Conservation (phyloP, 2,888 invertebrate species). For the Drosophila lacicola region DNA sequence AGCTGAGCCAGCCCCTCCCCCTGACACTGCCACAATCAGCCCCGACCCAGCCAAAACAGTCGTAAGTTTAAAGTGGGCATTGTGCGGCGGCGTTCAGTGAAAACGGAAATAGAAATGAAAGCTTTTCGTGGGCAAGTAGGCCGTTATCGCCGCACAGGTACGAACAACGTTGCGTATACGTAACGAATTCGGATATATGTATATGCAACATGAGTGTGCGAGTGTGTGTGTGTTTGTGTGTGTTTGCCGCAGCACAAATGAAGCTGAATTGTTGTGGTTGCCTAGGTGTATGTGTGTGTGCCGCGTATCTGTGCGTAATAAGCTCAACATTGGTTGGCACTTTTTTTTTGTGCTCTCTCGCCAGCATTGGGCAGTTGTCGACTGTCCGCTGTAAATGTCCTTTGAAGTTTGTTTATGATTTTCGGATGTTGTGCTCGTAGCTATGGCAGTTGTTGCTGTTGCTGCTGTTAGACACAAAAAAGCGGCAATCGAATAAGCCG, state of each 20-base stretch:
- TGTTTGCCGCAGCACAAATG: constrained; percentile 64
- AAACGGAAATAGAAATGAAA: constrained; percentile 74
- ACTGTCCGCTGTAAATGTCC: constrained; percentile 62
- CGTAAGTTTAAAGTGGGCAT: constrained; percentile 69
- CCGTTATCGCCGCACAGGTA: constrained; percentile 49
- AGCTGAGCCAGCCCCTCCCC: constrained; percentile 6
- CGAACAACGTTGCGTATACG: constrained; percentile 53
- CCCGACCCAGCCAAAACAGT: constrained; percentile 14
- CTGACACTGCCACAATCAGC: background rate
- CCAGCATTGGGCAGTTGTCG: constrained; percentile 49
- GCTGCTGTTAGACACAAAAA: constrained; percentile 21
- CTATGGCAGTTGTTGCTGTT: constrained; percentile 47
- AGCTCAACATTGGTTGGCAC: constrained; percentile 56
- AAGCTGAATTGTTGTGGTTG: constrained; percentile 75
- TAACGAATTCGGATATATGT: constrained; percentile 31
- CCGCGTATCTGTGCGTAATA: constrained; percentile 64
- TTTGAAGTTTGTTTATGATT: constrained; percentile 83
- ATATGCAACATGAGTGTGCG: background rate
- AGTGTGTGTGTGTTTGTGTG: constrained; percentile 9
- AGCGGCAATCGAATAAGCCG: constrained; percentile 60
- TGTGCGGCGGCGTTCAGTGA: constrained; percentile 56
- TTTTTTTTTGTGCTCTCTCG: constrained; percentile 5
- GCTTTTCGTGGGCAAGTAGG: constrained; percentile 51
- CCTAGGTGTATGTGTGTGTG: constrained; percentile 26
- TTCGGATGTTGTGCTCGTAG: constrained; percentile 75